Conservation (phyloP, 2,888 invertebrate species). For the Xestia xanthographa region DNA sequence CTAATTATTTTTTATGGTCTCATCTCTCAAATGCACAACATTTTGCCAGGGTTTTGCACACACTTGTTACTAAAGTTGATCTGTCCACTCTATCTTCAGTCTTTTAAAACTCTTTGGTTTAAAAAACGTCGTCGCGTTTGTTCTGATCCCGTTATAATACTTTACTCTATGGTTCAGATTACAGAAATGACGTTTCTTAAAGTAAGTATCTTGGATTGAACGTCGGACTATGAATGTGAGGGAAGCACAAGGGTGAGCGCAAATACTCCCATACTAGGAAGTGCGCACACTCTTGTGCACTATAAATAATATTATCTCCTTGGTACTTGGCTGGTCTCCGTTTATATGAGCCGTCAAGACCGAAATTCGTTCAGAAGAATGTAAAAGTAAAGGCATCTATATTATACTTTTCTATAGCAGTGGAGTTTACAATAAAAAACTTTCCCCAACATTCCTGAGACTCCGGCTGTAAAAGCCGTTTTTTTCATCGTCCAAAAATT, state of each 20-base stretch:
- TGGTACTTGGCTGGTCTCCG: neutral
- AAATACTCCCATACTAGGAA: too few relatives aligned
- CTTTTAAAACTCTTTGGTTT: too few relatives aligned
- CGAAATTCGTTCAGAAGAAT: neutral
- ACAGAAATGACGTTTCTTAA: neutral
- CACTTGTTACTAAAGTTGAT: too few relatives aligned
- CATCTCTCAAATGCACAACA: too few relatives aligned
- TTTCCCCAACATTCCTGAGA: constrained; percentile 47
- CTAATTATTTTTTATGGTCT: too few relatives aligned
- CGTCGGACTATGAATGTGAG: neutral
- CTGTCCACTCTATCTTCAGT: too few relatives aligned
- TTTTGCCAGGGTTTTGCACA: too few relatives aligned
- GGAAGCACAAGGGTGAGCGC: too few relatives aligned
- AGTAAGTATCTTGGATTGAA: neutral
- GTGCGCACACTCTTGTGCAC: neutral
- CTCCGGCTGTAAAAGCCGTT: constrained; percentile 41
- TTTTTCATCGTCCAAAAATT: constrained; percentile 68
- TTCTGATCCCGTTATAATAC: too few relatives aligned
- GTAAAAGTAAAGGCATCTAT: constrained; percentile 33
- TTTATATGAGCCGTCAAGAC: neutral
- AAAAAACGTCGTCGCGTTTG: neutral
- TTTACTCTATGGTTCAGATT: too few relatives aligned
- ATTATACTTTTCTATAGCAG: constrained; percentile 47
- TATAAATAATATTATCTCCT: neutral
- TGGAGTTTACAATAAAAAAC: constrained; percentile 61